phyloP scores from a whole-genome alignment of 2,113 vertebrate species.

The Phrynocephalus versicolor region DNA sequence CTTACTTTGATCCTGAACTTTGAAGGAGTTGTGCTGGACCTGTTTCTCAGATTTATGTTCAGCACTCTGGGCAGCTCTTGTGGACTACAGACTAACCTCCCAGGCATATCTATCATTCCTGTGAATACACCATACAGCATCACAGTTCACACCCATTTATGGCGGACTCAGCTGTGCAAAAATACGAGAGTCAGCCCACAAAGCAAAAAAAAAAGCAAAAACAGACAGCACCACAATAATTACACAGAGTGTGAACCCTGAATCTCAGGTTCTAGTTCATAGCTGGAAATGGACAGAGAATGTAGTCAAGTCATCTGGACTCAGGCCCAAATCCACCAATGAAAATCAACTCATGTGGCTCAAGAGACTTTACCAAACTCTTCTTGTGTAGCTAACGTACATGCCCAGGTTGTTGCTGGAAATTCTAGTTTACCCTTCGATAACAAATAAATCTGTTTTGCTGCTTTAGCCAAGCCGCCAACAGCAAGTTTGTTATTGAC shows the following conservation, averaged over 20 bases:
- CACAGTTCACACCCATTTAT: too few relatives aligned
- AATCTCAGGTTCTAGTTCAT: neutral
- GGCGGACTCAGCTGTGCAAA: neutral
- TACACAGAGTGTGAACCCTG: neutral
- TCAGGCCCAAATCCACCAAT: neutral
- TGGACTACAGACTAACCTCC: too few relatives aligned
- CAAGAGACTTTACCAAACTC: neutral
- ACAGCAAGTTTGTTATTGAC: neutral
- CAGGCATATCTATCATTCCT: too few relatives aligned
- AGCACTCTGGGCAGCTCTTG: too few relatives aligned
- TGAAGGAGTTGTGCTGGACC: too few relatives aligned
- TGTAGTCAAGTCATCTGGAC: too few relatives aligned
- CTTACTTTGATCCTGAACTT: too few relatives aligned
- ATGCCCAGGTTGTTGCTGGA: neutral
- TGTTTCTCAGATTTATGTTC: too few relatives aligned
- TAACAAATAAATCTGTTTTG: neutral
- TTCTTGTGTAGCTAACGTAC: neutral
- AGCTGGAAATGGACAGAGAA: neutral
- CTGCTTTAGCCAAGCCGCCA: neutral
- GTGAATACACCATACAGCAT: too few relatives aligned
- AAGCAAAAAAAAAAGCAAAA: neutral
- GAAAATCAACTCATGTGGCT: neutral
- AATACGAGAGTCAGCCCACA: neutral
- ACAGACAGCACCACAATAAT: neutral
- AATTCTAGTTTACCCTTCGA: neutral